Evolutionary conservation across 2,797 vertebrate genomes (phyloP), one percentile per base, ranked within the genome.

Genomic region (Erpetoichthys calabaricus): DNA sequence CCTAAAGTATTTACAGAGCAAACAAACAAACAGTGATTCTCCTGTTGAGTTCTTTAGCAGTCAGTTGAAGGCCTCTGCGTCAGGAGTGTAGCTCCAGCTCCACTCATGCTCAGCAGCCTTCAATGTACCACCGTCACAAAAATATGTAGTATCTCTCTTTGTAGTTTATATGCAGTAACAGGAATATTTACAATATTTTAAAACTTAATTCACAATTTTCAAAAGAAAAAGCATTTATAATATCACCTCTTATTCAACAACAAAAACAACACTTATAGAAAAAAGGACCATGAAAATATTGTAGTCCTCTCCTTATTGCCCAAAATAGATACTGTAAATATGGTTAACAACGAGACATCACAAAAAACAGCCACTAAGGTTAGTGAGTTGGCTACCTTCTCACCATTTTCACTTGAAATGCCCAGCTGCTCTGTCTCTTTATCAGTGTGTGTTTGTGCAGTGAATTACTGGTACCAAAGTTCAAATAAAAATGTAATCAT

Each of bases 231-330:
- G 84, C 84, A 86, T 74, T 83, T 81, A 81, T 70, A 76, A 75
- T 84, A 82, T 84, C 80, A 73, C 78, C 77, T 84, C 79, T 88
- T 80, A 89, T 87, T 95, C 86, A 88, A 89, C 81, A 81, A 86
- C 85, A 86, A 90, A 90, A 92, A 93, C 78, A 89, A 90, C 89
- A 97, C 88, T 92, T 92, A 89, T 91, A 91, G 79, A 82, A 89
- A 91, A 89, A 91, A 92, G 90, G 90, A 90, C 85, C 88, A 80
- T 87, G 83, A 85, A 92, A 92, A 91, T 86, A 87, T 84, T 83
- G 86, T 80, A 80, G 86, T 92, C 94, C 94, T 92, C 87, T 87
- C 90, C 89, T 95, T 98, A 98, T 98, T 98, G 93, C 94, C 93
- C 80, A 95, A 98, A 98, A 94, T 91, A 97, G 91, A 92, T 85